Conservation (phyloP, 2,113 vertebrate species). For the crab-eating macaque (Macaca fascicularis) region DNA sequence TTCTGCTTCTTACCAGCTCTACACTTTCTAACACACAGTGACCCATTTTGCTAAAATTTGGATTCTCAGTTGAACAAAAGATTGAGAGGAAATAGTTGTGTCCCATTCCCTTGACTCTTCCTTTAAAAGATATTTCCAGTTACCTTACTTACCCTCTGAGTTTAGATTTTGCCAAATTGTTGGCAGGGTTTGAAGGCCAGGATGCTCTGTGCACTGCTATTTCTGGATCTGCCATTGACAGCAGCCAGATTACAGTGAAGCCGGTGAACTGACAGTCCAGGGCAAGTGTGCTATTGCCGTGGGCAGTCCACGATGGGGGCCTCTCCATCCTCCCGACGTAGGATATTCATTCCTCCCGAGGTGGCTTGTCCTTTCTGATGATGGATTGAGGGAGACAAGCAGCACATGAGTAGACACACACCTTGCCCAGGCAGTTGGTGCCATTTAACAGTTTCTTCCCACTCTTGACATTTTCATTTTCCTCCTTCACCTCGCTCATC, state of each 20-base stretch:
- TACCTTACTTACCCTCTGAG: background rate
- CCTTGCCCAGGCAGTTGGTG: slow-evolving; percentile 88
- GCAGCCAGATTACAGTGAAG: slow-evolving; percentile 81
- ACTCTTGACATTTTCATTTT: slow-evolving; percentile 92
- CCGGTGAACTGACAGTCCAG: slow-evolving; percentile 83
- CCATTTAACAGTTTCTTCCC: slow-evolving; percentile 91
- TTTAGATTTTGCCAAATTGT: background rate
- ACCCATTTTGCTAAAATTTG: slow-evolving; percentile 22
- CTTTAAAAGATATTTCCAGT: slow-evolving; percentile 16
- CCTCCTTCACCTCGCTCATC: slow-evolving; percentile 85
- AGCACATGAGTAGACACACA: slow-evolving; percentile 91
- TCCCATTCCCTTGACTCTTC: background rate
- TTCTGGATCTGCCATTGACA: slow-evolving; percentile 81
- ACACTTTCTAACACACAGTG: background rate
- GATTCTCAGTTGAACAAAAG: background rate
- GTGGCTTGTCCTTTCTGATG: slow-evolving; percentile 87
- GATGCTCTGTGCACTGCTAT: slow-evolving; percentile 62
- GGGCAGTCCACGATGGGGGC: slow-evolving; percentile 79
- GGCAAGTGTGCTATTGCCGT: slow-evolving; percentile 80
- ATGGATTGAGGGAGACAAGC: slow-evolving; percentile 91
- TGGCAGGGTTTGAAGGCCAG: slow-evolving; percentile 45
- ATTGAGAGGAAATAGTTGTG: background rate
- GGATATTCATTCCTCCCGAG: slow-evolving; percentile 87
- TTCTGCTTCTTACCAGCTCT: background rate
- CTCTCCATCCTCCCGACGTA: slow-evolving; percentile 74